A percentile compares a stretch with the other conserved stretches of the same genome.
These are phyloP conservation scores for Brienomyrus brachyistius DNA, from an alignment of 2,113 vertebrate species.

Conservation along the genomic window DNA sequence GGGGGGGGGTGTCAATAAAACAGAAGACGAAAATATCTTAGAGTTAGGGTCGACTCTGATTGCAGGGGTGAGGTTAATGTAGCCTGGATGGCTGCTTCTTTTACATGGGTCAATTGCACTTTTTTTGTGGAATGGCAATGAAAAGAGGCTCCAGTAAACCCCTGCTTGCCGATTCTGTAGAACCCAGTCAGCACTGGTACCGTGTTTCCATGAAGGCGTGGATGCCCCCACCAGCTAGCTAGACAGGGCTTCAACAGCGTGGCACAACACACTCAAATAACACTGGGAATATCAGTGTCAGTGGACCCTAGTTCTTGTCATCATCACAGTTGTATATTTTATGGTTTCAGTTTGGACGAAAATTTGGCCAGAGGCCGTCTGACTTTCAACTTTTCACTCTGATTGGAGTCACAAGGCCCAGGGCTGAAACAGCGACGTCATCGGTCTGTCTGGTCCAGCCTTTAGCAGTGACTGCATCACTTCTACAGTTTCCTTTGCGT, in stretches of 20 bases:
- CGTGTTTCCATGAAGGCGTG: not conserved
- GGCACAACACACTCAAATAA: not conserved
- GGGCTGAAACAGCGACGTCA: not conserved
- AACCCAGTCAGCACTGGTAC: not conserved
- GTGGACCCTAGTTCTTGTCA: not conserved
- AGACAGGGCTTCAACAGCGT: not conserved
- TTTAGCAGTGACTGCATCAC: not conserved
- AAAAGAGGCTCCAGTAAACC: not conserved
- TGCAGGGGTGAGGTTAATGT: not conserved
- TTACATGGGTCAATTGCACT: not conserved
- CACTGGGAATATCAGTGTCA: too few species aligned
- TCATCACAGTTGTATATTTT: not conserved
- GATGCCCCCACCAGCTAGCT: not conserved
- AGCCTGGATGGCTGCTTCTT: not conserved
- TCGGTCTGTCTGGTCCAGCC: not conserved
- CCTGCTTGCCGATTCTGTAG: too few species aligned
- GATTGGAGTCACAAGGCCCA: not conserved
- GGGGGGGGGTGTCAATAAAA: slow-evolving; percentile 6
- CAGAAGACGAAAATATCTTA: slow-evolving; percentile 21
- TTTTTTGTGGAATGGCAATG: not conserved
- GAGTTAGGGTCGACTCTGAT: slow-evolving; percentile 15
- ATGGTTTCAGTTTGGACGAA: not conserved
- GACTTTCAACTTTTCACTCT: not conserved
- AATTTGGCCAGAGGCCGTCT: not conserved
- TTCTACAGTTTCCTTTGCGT: slow-evolving; percentile 18